phyloP scores from a whole-genome alignment of 2,888 invertebrate genomes.

The Drepanosiphum platanoidis region DNA sequence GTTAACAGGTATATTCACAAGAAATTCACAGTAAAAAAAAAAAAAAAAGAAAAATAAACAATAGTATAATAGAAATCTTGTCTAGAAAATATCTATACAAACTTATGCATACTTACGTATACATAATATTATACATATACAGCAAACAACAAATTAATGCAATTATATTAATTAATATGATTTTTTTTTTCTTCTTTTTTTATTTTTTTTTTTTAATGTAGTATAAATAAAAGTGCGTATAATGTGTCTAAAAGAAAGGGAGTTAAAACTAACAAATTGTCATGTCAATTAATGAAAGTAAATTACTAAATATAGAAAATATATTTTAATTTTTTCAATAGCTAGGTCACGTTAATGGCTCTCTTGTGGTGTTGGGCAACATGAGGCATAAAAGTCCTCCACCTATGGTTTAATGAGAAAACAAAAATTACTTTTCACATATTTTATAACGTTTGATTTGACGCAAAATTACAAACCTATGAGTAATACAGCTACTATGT shows the following conservation, averaged over 20 bases:
- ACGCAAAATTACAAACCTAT: constrained; percentile 69
- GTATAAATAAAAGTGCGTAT: constrained; percentile 37
- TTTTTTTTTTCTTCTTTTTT: neutral
- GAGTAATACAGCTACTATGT: constrained; percentile 86
- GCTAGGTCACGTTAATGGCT: constrained; percentile 72
- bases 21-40: constrained; percentile 43
- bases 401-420: constrained; percentile 67
- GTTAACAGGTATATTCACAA: constrained; percentile 57
- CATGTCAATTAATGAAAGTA: constrained; percentile 43
- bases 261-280: constrained; percentile 46
- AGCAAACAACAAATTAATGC: constrained; percentile 45
- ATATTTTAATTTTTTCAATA: constrained; percentile 24
- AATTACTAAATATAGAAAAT: constrained; percentile 21
- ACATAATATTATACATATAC: constrained; percentile 42
- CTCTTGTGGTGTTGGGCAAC: constrained; percentile 89
- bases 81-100: constrained; percentile 52
- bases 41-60: constrained; percentile 26
- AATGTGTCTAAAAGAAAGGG: constrained; percentile 19
- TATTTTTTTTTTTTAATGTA: constrained; percentile 8
- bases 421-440: neutral
- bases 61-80: constrained; percentile 35
- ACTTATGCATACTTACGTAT: constrained; percentile 12
- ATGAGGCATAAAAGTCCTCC: constrained; percentile 89
- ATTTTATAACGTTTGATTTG: neutral
- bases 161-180: constrained; percentile 36